Evolutionary conservation across 2,797 vertebrate genomes (phyloP).

Genomic region (Anisognathus igniventris): DNA sequence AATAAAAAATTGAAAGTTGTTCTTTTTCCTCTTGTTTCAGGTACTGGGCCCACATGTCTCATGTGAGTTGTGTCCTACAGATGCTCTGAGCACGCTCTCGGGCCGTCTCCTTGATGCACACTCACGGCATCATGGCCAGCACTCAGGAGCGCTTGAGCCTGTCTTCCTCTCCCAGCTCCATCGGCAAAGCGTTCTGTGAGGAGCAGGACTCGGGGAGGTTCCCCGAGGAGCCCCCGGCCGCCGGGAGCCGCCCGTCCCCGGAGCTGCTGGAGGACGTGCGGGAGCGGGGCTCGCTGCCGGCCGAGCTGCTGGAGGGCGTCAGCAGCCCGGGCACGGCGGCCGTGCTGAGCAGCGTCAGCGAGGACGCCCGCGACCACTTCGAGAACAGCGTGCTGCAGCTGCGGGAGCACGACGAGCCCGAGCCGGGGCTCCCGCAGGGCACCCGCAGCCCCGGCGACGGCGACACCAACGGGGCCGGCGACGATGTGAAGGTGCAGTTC

Average conservation of each 20-base stretch:
- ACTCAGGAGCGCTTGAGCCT: conserved; percentile 92
- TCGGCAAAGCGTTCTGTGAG: conserved; percentile 86
- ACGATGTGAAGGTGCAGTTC: conserved; percentile 94
- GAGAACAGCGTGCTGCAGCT: conserved; percentile 97
- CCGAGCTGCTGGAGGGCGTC: conserved; percentile 59
- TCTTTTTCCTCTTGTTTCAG: conserved; percentile 29
- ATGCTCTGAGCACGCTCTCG: conserved; percentile 50
- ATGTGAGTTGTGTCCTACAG: not conserved
- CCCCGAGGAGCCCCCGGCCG: conserved; percentile 41
- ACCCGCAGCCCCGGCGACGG: conserved; percentile 70
- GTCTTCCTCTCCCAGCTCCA: conserved; percentile 84
- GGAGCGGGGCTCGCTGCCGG: conserved; percentile 77
- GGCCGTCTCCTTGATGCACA: conserved; percentile 79
- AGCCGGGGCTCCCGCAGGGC: conserved; percentile 76
- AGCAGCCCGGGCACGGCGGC: conserved; percentile 82
- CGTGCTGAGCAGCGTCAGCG: conserved; percentile 82
- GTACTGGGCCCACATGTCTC: conserved; percentile 7
- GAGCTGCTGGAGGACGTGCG: conserved; percentile 71
- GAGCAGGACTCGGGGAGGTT: conserved; percentile 78
- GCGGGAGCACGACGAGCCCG: conserved; percentile 85
- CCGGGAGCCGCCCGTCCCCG: conserved; percentile 50
- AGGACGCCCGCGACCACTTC: conserved; percentile 91
- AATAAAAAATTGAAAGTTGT: not conserved
- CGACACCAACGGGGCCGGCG: conserved; percentile 72
- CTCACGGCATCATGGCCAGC: conserved; percentile 91